These are phyloP conservation scores for Megaceryle maxima DNA, from an alignment of 2,113 vertebrate species.

Conservation along the genomic window DNA sequence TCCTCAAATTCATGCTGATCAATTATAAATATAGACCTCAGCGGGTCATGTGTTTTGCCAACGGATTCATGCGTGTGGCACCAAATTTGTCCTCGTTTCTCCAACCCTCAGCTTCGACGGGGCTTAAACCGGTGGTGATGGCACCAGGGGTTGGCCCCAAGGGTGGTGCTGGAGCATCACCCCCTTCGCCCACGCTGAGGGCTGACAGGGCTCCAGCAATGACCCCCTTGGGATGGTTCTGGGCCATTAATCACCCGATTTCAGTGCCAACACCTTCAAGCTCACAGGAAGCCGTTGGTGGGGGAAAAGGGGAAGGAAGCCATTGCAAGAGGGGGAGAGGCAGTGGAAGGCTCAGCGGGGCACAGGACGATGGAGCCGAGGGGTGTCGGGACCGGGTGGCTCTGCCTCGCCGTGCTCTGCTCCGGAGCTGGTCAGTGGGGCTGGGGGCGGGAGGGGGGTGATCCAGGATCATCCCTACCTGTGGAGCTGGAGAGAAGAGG, in stretches of 20 bases:
- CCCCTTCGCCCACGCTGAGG: accelerated
- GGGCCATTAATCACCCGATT: not conserved
- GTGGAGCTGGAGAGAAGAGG: not conserved
- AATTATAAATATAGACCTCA: accelerated
- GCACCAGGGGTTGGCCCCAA: accelerated
- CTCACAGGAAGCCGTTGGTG: not conserved
- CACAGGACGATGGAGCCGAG: not conserved
- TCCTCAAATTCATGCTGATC: accelerated
- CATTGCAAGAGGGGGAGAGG: not conserved
- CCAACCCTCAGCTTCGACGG: no score
- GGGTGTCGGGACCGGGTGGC: not conserved
- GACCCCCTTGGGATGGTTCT: accelerated
- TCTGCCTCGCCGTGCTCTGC: not conserved
- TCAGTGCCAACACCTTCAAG: not conserved
- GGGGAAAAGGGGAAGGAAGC: constrained; percentile 29
- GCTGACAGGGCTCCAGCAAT: no score
- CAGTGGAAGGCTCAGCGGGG: accelerated
- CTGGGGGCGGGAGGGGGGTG: accelerated
- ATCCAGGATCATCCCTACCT: no score
- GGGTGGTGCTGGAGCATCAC: not conserved
- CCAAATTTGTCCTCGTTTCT: no score
- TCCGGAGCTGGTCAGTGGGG: not conserved
- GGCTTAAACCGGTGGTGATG: not conserved
- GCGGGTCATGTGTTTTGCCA: accelerated
- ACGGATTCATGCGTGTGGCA: accelerated